Percentiles rank a stretch among this genome's conserved stretches.
These are phyloP conservation scores for Paralichthys olivaceus DNA, from an alignment of 2,113 vertebrate genomes.

Conservation along the genomic window DNA sequence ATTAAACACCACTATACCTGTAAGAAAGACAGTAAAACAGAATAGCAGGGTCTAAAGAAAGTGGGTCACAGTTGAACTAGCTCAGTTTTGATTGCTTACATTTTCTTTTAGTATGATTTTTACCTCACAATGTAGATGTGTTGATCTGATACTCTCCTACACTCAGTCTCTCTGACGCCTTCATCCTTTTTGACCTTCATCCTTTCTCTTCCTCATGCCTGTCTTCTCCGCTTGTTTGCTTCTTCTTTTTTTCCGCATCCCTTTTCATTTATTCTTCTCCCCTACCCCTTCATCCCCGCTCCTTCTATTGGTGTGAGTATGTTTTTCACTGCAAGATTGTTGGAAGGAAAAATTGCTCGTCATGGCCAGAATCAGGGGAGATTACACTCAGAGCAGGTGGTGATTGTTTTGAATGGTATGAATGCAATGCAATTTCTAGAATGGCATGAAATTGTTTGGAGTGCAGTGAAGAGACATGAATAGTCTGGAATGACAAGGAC, in stretches of 20 bases:
- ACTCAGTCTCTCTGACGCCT: background rate
- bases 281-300: background rate
- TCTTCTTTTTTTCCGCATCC: background rate
- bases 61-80: background rate
- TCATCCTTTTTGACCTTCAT: background rate
- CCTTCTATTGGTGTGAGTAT: slow-evolving; percentile 5
- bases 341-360: slow-evolving; percentile 62
- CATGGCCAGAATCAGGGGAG: slow-evolving; percentile 59
- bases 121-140: background rate
- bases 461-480: slow-evolving; percentile 17
- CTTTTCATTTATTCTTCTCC: background rate
- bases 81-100: background rate
- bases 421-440: slow-evolving; percentile 33
- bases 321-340: slow-evolving; percentile 32
- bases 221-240: background rate
- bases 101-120: background rate
- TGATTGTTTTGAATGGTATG: slow-evolving; percentile 55
- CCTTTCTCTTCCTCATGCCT: background rate
- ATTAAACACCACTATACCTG: background rate
- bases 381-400: slow-evolving; percentile 47
- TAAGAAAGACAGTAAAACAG: background rate
- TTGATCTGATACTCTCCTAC: background rate
- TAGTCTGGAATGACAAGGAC: slow-evolving; percentile 37
- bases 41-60: background rate
- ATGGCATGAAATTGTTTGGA: slow-evolving; percentile 54